phyloP scores from a whole-genome alignment of 2,113 vertebrate genomes.

The Penelope pileata region DNA sequence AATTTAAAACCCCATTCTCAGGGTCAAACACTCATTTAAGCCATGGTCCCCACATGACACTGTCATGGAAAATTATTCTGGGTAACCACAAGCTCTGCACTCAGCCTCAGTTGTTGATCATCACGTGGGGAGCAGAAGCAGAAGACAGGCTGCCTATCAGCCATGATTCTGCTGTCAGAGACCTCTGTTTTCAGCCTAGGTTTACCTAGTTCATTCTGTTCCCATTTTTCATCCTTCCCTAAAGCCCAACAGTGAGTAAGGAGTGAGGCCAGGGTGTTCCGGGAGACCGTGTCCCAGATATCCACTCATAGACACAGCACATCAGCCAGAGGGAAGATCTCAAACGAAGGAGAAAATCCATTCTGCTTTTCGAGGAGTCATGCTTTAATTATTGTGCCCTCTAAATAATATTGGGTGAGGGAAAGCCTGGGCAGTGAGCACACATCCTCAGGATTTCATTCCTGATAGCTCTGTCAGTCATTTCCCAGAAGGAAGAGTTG shows the following conservation, averaged over 20 bases:
- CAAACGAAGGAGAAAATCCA: background rate
- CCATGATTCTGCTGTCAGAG: background rate
- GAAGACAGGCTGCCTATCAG: background rate
- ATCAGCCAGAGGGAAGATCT: background rate
- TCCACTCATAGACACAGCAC: background rate
- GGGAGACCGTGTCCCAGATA: background rate
- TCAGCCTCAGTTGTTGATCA: background rate
- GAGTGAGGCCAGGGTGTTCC: background rate
- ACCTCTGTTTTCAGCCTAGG: background rate
- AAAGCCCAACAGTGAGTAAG: background rate
- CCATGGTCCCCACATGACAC: background rate
- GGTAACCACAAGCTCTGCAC: background rate
- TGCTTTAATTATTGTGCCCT: background rate
- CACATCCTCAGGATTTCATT: background rate
- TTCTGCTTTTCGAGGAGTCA: background rate
- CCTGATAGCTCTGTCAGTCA: accelerated
- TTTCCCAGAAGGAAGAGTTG: background rate
- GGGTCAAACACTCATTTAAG: background rate
- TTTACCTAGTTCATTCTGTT: background rate
- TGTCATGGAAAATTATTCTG: background rate
- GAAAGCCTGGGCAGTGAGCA: background rate
- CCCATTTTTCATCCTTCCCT: background rate
- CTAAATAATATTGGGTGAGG: accelerated
- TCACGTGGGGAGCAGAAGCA: background rate
- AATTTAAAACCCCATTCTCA: background rate